Base-by-base conservation (phyloP, 1,140 invertebrate species). In the Epicauta chinensis region DNA sequence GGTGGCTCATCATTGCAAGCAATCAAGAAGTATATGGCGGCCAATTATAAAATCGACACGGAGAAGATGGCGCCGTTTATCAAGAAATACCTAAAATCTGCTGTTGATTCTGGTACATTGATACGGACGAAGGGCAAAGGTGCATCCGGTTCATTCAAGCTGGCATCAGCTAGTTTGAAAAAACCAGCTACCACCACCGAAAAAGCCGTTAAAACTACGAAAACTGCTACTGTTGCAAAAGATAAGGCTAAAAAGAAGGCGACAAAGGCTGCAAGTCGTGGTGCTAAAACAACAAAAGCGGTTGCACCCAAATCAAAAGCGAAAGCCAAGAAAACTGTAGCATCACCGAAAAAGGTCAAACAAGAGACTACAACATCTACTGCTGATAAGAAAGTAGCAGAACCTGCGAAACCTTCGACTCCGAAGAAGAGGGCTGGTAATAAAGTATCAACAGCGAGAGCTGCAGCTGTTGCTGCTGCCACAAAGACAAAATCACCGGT, bases 121-220 rank as follows among this genome's bases (percentile, higher is more conserved):
- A 71, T 79, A 2, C 79, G 79, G 68, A 75, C 77, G 29, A 81
- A 81, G 59, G 79, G 80, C 10, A 80, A 80, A 57, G 79, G 79
- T 5, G 80, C 78, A 0, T 73, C 74, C 31, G 80, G 79, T 12
- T 79, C 76, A 1, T 81, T 81, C 71, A 81, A 81, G 62, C 2
- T 23, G 0, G 3, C 17, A 1, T 23, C 7, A 23, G 7, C 0
- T 23, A 4, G 2, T 23, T 7, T 23, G n/a, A n/a, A n/a, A n/a
- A n/a, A 23, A 4, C n/a, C 3, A 23, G 7, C 17, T 4, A 23
- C 2, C 3, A 4, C 7, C 2, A 3, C 17, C 3, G 17, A 23
- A n/a, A n/a, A n/a, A n/a, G 17, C 1, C n/a, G n/a, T n/a, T n/a
- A n/a, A n/a, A n/a, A n/a, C n/a, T n/a, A n/a, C n/a, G n/a, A n/a